Evolutionary conservation across 2,888 invertebrate genomes (phyloP), one percentile per base, ranked within the genome.

Genomic region (Hydroisotoma schaefferi): DNA sequence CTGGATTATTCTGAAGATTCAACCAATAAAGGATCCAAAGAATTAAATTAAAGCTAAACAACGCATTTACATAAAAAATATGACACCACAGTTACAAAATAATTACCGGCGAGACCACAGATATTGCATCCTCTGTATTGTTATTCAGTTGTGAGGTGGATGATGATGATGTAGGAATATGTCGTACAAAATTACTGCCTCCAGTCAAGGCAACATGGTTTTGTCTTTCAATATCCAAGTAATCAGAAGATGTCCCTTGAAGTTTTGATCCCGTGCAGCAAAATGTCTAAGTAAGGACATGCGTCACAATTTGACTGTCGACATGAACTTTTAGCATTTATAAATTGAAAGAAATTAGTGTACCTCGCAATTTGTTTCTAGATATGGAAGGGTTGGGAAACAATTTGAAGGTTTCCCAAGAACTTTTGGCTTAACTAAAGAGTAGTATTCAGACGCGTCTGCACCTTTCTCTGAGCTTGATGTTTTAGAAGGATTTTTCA

Each of bases 321-420:
- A 10, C 15, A 18, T 15, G 40, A 40, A 40, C 15, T 5, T 40
- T 40, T 18, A 15, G 15, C 20, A 40, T 33, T 8, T 49, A 18
- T 15, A 26, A 49, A 28, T 5, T 20, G 26, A n/a, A 49, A 12
- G 49, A n/a, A n/a, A n/a, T n/a, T 20, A 38, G 27, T 52, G 12
- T 55, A 70, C 72, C 55, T 66, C 69, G 65, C 70, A 72, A 22
- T 61, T 55, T 12, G 69, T 61, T 20, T 63, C 67, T 48, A 70
- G 63, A 59, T 69, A 69, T 53, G 59, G 55, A 26, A 66, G 65
- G 20, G 57, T 51, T 25, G 57, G 54, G 8, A 47, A 59, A 57
- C 72, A 72, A 59, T 69, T 63, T 1, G 53, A 44, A 29, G 72
- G 72, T 52, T 63, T 61, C 18, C 72, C 72, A 29, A 72, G 57